Base-by-base conservation (phyloP, 2,113 vertebrate genomes). In the Eonycteris spelaea region DNA sequence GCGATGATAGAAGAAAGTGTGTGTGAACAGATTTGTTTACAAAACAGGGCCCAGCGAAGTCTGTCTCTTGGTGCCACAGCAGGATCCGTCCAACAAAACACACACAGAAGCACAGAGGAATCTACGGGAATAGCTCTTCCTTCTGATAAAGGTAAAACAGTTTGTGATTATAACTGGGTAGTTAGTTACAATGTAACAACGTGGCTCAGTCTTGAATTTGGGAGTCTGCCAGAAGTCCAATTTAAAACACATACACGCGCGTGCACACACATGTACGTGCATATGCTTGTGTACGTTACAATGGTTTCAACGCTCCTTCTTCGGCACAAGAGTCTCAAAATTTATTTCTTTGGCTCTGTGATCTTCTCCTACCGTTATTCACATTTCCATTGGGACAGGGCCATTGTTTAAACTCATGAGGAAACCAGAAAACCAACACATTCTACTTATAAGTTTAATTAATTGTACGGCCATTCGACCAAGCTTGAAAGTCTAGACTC, bases 21-120 rank as follows among this genome's bases (percentile, higher is more conserved):
- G 71, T 8, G 2, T 0, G 83, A 91, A 93, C 88, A 97, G 96
- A 96, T 96, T 86, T 97, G 94, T 97, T 98, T 97, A 96, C 78
- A 83, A 82, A 97, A 93, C 79, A 96, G 91, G 87, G 93, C 96
- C 89, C 87, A 28, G 93, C 71, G 71, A 96, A 97, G 95, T 95
- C 97, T 94, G 94, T 96, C 83, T 97, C 94, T 70, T 10, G 1
- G 92, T 12, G 63, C 83, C 96, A 94, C 96, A 65, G 96, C 86
- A 96, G 77, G 90, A 80, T 38, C 35, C 78, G 78, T 68, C 45
- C 86, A 95, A 65, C 71, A 95, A 80, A 95, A 96, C 91, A 96
- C n/a, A 97, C 79, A 97, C 15, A 80, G 26, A 95, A 43, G 73
- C 65, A 90, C 30, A 38, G 57, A 68, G 48, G 63, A 67, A 75